Evolutionary conservation across 2,888 invertebrate genomes (phyloP), one percentile per base, ranked within the genome.

Genomic region (Bimastos eiseni): DNA sequence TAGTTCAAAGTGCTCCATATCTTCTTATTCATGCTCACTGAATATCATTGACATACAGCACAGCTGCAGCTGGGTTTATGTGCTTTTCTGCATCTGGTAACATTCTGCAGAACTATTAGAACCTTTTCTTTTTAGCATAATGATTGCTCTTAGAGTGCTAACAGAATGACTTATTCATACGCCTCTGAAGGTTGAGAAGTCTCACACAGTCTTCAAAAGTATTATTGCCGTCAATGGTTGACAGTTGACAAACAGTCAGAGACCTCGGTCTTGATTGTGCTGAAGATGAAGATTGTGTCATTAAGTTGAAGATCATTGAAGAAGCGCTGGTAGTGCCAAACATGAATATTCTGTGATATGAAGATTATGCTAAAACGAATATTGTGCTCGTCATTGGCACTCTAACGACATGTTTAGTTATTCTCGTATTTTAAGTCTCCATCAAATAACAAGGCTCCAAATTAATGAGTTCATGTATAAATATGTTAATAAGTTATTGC

Each of bases 1-100:
- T 70, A 70, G 70, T n/a, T 70, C n/a, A 70, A 70, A 70, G 70
- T 70, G n/a, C 70, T n/a, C 30, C n/a, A n/a, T 70, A n/a, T n/a
- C 30, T 70, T 70, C 70, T 70, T 70, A 6, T 70, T 70, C 70
- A 8, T 70, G 70, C n/a, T 70, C n/a, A 70, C 30, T 13, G 70
- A 70, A n/a, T 70, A n/a, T 70, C 70, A 70, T 21, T 24, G 17
- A 70, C 6, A n/a, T n/a, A n/a, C n/a, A 70, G 70, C 70, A 70
- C 11, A n/a, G n/a, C n/a, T n/a, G n/a, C 70, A 70, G 70, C 70
- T 30, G 70, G 70, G n/a, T 70, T 70, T 70, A 70, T 70, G 70
- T n/a, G n/a, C n/a, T n/a, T 70, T 30, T 70, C 70, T n/a, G 30
- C 70, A 70, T 70, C n/a, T 30, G 70, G n/a, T 8, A 70, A n/a